A percentile compares a stretch with the other conserved stretches of the same genome.
Evolutionary conservation across 1,140 invertebrate species (phyloP).

Genomic region (Drosophila pruinosa): DNA sequence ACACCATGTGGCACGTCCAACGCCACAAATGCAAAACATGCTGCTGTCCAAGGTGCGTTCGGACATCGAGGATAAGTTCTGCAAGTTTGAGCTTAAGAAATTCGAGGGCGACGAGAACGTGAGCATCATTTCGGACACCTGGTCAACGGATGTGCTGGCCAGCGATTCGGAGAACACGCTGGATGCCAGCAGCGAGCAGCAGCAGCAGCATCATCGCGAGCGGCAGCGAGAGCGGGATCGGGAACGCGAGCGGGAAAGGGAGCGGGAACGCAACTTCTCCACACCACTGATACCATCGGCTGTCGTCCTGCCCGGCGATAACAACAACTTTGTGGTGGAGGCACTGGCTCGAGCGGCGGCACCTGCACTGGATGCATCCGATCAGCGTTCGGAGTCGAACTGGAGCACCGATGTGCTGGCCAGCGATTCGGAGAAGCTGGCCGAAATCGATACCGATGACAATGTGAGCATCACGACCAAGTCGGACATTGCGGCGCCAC

Average conservation of each 20-base stretch:
- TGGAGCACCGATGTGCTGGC: slow-evolving; percentile 99
- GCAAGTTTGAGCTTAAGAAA: slow-evolving; percentile 98
- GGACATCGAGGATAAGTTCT: slow-evolving; percentile 99
- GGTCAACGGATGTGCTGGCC: slow-evolving; percentile 97
- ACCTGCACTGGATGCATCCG: slow-evolving; percentile 88
- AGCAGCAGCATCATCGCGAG: slow-evolving; percentile 24
- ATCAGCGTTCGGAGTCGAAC: slow-evolving; percentile 95
- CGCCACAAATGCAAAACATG: slow-evolving; percentile 84
- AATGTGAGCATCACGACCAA: slow-evolving; percentile 88
- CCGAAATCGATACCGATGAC: slow-evolving; percentile 93
- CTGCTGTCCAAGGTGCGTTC: slow-evolving; percentile 91
- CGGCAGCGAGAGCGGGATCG: slow-evolving; percentile 78
- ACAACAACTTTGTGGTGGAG: slow-evolving; percentile 76
- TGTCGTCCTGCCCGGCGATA: slow-evolving; percentile 79
- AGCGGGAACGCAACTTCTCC: slow-evolving; percentile 83
- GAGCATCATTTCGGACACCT: slow-evolving; percentile 97
- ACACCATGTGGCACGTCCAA: slow-evolving; percentile 72
- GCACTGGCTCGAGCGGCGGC: slow-evolving; percentile 53
- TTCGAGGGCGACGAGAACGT: slow-evolving; percentile 96
- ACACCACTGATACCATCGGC: slow-evolving; percentile 80
- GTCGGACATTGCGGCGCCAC: slow-evolving; percentile 85
- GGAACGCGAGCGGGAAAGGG: slow-evolving; percentile 28
- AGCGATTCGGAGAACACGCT: slow-evolving; percentile 94
- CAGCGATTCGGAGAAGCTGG: slow-evolving; percentile 96
- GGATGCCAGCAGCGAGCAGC: slow-evolving; percentile 85